Percentiles rank a stretch among this genome's conserved stretches.
Conservation (phyloP, 2,113 vertebrate genomes). For the Ptilonorhynchus violaceus region DNA sequence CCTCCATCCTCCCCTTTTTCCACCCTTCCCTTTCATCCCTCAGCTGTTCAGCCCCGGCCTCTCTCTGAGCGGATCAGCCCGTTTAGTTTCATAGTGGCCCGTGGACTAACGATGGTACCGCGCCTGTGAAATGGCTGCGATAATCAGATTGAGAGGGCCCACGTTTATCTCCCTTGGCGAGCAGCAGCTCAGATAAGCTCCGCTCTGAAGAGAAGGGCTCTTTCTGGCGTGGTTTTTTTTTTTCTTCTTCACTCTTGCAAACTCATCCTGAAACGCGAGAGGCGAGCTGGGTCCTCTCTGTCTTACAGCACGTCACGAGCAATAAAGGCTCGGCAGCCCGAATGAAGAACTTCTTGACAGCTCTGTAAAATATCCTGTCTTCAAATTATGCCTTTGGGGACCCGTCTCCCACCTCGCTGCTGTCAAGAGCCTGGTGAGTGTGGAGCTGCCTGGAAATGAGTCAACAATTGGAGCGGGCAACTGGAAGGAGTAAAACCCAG, state of each 20-base stretch:
- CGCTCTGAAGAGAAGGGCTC: background rate
- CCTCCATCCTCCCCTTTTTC: background rate
- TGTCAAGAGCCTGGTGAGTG: slow-evolving; percentile 35
- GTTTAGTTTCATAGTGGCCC: slow-evolving; percentile 39
- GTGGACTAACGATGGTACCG: slow-evolving; percentile 25
- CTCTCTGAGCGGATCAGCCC: background rate
- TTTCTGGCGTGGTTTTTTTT: background rate
- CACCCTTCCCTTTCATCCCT: background rate
- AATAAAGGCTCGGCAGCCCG: slow-evolving; percentile 51
- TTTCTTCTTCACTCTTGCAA: background rate
- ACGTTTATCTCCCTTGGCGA: slow-evolving; percentile 13
- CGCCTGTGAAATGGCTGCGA: slow-evolving; percentile 8
- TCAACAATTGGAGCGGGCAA: slow-evolving; percentile 39
- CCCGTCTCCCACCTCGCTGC: slow-evolving; percentile 37
- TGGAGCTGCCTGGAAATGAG: slow-evolving; percentile 51
- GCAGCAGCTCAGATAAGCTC: slow-evolving; percentile 18
- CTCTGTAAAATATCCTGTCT: slow-evolving; percentile 53
- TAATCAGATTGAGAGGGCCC: slow-evolving; percentile 22
- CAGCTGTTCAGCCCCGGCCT: background rate
- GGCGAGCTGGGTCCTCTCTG: slow-evolving; percentile 1
- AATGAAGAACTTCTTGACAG: slow-evolving; percentile 63
- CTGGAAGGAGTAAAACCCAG: slow-evolving; percentile 29
- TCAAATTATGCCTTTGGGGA: slow-evolving; percentile 54
- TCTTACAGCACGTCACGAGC: background rate
- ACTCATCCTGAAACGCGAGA: slow-evolving; percentile 41